These are phyloP conservation scores for Stictocephala bisonia DNA, from an alignment of 2,888 invertebrate genomes.

Conservation along the genomic window DNA sequence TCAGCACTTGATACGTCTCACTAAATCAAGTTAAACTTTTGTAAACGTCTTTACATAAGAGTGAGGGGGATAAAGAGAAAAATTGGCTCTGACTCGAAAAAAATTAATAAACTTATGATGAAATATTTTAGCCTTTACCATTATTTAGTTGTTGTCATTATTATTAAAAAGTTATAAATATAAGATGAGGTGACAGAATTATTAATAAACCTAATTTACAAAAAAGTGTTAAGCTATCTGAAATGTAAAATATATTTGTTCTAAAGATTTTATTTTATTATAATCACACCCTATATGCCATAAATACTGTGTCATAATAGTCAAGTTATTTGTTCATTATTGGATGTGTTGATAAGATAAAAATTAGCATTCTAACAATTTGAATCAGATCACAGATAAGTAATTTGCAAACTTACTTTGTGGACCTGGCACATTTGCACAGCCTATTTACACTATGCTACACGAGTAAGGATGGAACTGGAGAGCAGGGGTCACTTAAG, in stretches of 20 bases:
- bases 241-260: not conserved
- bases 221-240: not conserved
- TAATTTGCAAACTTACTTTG: not conserved
- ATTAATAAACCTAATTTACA: not conserved
- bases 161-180: too few relatives aligned
- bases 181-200: too few relatives aligned
- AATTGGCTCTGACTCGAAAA: too few relatives aligned
- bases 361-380: too few relatives aligned
- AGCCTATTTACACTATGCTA: not conserved
- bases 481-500: slow-evolving; percentile 56
- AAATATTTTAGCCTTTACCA: slow-evolving; percentile 18
- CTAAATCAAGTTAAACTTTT: too few relatives aligned
- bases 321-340: too few relatives aligned
- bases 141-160: too few relatives aligned
- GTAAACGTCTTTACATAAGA: too few relatives aligned
- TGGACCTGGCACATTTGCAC: not conserved
- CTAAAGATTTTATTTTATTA: not conserved
- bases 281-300: not conserved
- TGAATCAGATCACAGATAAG: not conserved
- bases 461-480: not conserved
- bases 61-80: too few relatives aligned
- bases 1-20: too few relatives aligned
- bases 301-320: not conserved
- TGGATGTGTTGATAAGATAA: too few relatives aligned
- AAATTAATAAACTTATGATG: too few relatives aligned